Evolutionary conservation across 2,797 vertebrate genomes (phyloP).

Genomic region (Gobio occitaniae): DNA sequence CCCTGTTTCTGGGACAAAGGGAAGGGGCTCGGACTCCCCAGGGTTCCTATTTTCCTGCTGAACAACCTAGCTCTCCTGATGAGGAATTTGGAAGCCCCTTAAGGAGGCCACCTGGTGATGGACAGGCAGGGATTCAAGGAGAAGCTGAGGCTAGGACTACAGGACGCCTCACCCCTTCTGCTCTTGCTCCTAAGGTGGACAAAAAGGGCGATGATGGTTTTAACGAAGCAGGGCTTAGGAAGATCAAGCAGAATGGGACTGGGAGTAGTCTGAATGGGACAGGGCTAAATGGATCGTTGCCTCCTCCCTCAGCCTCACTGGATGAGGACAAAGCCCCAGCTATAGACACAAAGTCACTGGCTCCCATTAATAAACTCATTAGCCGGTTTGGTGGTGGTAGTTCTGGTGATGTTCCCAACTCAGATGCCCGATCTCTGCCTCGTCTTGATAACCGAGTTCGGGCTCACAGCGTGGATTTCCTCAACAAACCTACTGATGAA

Average conservation of each 20-base stretch:
- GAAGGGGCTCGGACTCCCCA: conserved; percentile 63
- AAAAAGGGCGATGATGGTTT: conserved; percentile 61
- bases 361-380: conserved; percentile 91
- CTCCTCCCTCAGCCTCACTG: conserved; percentile 45
- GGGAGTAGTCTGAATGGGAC: conserved; percentile 8
- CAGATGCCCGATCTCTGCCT: conserved; percentile 71
- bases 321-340: conserved; percentile 61
- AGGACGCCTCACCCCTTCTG: conserved; percentile 50
- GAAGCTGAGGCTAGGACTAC: conserved; percentile 67
- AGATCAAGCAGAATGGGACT: conserved; percentile 66
- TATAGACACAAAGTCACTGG: conserved; percentile 89
- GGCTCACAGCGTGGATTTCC: conserved; percentile 85
- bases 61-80: conserved; percentile 67
- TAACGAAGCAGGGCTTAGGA: conserved; percentile 80
- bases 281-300: conserved; percentile 42
- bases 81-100: conserved; percentile 75
- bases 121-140: conserved; percentile 78
- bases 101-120: conserved; percentile 80
- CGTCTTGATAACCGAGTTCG: conserved; percentile 78
- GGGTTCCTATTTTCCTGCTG: conserved; percentile 49
- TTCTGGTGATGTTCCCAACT: conserved; percentile 54
- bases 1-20: conserved; percentile 60
- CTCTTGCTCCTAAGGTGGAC: conserved; percentile 37
- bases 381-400: conserved; percentile 84
- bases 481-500: conserved; percentile 62